Evolutionary conservation across 30 jellyfish, hydroid and myxozoan species (phyloP).

Genomic region (Cassiopea xamachana): DNA sequence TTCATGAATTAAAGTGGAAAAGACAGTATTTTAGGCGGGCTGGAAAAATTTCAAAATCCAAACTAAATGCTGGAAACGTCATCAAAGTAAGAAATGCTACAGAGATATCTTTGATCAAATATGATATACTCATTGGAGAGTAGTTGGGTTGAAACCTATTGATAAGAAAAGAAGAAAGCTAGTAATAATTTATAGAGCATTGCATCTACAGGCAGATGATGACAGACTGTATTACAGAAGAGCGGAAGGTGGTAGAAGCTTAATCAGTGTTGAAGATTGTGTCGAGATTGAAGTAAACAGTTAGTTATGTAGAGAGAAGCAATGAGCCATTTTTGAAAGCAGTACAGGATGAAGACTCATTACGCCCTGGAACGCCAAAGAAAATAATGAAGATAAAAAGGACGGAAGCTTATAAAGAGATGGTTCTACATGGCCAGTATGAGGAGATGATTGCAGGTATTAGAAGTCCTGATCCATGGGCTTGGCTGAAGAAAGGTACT

Average conservation of each 20-base stretch:
- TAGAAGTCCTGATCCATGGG: neutral
- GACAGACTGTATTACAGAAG: neutral
- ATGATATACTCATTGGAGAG: neutral
- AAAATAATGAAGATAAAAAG: neutral
- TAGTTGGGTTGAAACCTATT: neutral
- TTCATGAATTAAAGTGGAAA: neutral
- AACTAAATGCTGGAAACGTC: neutral
- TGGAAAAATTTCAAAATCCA: neutral
- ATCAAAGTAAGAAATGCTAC: neutral
- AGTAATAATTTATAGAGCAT: neutral
- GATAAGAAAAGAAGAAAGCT: neutral
- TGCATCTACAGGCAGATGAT: neutral
- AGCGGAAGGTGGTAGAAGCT: conserved; percentile 15
- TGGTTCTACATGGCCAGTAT: conserved; percentile 17
- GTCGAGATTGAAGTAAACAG: conserved; percentile 11
- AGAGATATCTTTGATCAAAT: neutral
- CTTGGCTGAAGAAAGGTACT: neutral
- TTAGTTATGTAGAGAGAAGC: conserved; percentile 7
- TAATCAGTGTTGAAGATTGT: neutral
- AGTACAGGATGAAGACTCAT: neutral
- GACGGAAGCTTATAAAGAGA: conserved; percentile 10
- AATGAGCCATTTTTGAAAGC: conserved; percentile 22
- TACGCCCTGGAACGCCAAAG: conserved; percentile 10
- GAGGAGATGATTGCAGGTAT: neutral
- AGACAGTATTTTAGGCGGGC: neutral